phyloP scores from a whole-genome alignment of 35 echinoderm and acorn worm genomes.

The Apostichopus parvimensis region DNA sequence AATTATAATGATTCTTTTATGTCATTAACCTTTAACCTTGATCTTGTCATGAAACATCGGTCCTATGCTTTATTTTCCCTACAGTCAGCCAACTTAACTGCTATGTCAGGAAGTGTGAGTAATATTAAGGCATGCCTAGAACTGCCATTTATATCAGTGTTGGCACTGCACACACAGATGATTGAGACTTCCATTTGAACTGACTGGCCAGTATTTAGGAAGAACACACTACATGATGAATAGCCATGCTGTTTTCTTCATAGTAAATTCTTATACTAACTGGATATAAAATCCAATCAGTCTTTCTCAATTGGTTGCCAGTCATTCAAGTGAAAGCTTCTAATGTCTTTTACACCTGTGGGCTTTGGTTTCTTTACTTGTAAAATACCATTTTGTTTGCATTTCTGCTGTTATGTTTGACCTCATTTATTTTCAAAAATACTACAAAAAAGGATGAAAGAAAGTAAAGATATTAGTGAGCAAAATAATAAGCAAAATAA shows the following conservation, averaged over 20 bases:
- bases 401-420: too few species aligned
- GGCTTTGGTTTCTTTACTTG: too few species aligned
- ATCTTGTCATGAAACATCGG: conserved; percentile 22
- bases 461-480: too few species aligned
- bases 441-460: too few species aligned
- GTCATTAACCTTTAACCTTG: conserved; percentile 14
- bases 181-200: background rate
- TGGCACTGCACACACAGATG: background rate
- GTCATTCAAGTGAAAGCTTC: background rate
- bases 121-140: background rate
- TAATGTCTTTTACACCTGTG: background rate
- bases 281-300: too few species aligned
- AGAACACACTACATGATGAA: too few species aligned
- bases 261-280: too few species aligned
- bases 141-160: background rate
- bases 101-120: conserved; percentile 30
- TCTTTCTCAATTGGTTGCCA: background rate
- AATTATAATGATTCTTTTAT: conserved; percentile 9
- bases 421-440: too few species aligned
- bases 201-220: background rate
- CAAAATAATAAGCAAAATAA: too few species aligned
- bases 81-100: conserved; percentile 39
- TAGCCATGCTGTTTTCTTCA: too few species aligned
- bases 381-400: too few species aligned
- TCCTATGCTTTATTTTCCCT: conserved; percentile 20